Conservation (phyloP, 2,113 vertebrate genomes). For the Damaliscus lunatus region DNA sequence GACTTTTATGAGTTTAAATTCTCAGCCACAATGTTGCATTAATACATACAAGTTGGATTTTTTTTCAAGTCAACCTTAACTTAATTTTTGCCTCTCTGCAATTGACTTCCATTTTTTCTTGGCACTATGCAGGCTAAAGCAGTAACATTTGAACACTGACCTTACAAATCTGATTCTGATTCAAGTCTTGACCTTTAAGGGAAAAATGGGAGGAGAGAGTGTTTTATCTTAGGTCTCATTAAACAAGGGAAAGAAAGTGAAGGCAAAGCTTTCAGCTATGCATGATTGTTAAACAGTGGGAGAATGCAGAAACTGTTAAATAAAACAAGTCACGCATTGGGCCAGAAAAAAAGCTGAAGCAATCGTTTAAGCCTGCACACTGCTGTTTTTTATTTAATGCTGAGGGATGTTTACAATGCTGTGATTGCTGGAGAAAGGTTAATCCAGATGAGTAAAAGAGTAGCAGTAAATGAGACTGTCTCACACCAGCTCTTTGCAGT, state of each 20-base stretch:
- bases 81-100: conserved; percentile 32
- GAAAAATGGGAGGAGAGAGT: neutral
- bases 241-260: neutral
- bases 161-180: conserved; percentile 38
- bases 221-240: conserved; percentile 49
- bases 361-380: conserved; percentile 47
- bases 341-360: conserved; percentile 46
- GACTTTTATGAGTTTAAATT: conserved; percentile 65
- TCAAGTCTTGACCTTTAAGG: conserved; percentile 51
- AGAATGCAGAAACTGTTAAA: conserved; percentile 62
- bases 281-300: conserved; percentile 60
- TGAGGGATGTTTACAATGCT: conserved; percentile 52
- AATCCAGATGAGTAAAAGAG: conserved; percentile 56
- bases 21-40: conserved; percentile 38
- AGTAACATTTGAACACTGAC: conserved; percentile 47
- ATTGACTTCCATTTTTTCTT: neutral
- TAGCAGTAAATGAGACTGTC: conserved; percentile 4
- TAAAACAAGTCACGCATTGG: conserved; percentile 66
- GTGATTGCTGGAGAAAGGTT: conserved; percentile 61
- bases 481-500: conserved; percentile 44
- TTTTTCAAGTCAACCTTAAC: conserved; percentile 39
- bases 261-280: neutral
- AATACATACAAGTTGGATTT: conserved; percentile 29
- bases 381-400: conserved; percentile 63
- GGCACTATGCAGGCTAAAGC: neutral